phyloP scores from a whole-genome alignment of 2,888 invertebrate genomes.

The Stratiomys singularior region DNA sequence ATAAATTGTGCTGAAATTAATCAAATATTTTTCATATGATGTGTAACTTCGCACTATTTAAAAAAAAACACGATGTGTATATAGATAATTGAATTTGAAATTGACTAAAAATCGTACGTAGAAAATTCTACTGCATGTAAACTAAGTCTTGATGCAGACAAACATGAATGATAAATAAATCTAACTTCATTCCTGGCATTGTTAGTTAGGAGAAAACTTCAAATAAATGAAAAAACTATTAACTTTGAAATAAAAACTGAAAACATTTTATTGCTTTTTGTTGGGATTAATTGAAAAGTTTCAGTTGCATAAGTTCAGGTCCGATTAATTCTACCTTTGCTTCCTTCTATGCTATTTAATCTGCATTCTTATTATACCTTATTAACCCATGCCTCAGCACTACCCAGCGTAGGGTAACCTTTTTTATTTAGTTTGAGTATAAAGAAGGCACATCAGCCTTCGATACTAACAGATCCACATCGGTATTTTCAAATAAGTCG shows the following conservation, averaged over 20 bases:
- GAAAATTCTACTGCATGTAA: background rate
- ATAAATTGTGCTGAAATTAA: background rate
- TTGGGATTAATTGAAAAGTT: background rate
- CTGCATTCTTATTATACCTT: too few relatives aligned
- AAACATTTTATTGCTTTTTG: background rate
- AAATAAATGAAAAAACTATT: slow-evolving; percentile 10
- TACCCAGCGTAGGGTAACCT: too few relatives aligned
- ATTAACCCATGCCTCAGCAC: too few relatives aligned
- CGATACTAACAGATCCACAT: too few relatives aligned
- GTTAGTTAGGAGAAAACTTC: slow-evolving; percentile 18
- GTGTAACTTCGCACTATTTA: background rate
- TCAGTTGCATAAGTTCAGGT: too few relatives aligned
- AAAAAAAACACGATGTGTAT: background rate
- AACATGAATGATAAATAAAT: background rate
- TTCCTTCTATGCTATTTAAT: too few relatives aligned
- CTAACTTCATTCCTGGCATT: background rate
- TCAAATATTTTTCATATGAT: slow-evolving; percentile 1
- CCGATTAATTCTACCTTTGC: too few relatives aligned
- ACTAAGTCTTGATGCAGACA: background rate
- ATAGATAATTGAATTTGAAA: background rate
- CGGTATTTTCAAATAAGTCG: too few relatives aligned
- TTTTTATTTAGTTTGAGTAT: too few relatives aligned
- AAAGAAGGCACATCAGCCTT: too few relatives aligned
- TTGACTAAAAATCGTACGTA: background rate
- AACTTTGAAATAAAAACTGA: background rate